Evolutionary conservation across 92 coral and sea anemone species (phyloP).

Genomic region (Isaurus tuberculatus): DNA sequence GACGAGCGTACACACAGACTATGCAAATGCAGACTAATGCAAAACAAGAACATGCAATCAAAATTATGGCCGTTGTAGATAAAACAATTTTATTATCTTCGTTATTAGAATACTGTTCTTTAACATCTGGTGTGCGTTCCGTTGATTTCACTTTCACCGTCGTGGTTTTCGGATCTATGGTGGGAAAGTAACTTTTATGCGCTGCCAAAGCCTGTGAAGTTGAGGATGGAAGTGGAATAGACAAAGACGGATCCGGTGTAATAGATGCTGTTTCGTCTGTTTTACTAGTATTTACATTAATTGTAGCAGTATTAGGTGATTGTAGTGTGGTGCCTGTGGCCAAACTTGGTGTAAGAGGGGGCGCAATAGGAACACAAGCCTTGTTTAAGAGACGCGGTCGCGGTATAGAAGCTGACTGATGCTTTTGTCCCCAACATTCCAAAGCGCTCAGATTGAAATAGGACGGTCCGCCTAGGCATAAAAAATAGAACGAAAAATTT

Average conservation of each 20-base stretch:
- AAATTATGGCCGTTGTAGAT: slow-evolving; percentile 26
- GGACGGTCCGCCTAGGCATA: background rate
- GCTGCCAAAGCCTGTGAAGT: slow-evolving; percentile 5
- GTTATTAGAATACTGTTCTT: background rate
- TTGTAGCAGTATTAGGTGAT: background rate
- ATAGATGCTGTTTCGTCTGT: background rate
- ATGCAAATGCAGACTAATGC: slow-evolving; percentile 3
- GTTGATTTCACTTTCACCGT: background rate
- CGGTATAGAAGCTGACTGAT: background rate
- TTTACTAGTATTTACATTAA: background rate
- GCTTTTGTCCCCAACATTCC: slow-evolving; percentile 40
- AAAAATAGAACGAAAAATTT: too few species aligned
- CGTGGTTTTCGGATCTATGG: background rate
- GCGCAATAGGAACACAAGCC: slow-evolving; percentile 22
- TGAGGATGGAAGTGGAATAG: slow-evolving; percentile 7
- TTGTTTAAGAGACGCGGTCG: background rate
- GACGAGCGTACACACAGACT: slow-evolving; percentile 22
- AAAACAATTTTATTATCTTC: background rate
- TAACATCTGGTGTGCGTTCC: background rate
- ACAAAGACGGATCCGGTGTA: background rate
- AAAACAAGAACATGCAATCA: slow-evolving; percentile 17
- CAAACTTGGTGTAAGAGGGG: background rate
- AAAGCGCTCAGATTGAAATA: slow-evolving; percentile 4
- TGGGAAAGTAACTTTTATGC: slow-evolving; percentile 17
- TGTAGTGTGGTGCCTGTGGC: background rate